These are phyloP conservation scores for Marmota flaviventris DNA, from an alignment of 2,113 vertebrate genomes.

Conservation along the genomic window DNA sequence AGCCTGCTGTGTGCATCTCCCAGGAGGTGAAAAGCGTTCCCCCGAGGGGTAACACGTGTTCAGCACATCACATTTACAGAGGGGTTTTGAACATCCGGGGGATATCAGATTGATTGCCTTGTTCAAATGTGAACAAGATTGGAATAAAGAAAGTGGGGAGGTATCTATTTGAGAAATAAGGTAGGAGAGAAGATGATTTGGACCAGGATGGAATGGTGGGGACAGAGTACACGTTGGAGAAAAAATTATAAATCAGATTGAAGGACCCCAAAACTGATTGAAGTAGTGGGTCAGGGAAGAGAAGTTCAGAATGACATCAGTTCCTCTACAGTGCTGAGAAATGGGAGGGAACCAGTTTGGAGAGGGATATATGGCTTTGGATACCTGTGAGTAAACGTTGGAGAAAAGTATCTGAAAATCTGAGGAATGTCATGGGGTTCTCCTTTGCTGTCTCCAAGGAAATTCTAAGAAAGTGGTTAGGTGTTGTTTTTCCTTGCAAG, in stretches of 20 bases:
- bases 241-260: background rate
- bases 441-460: background rate
- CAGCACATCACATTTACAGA: background rate
- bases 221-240: background rate
- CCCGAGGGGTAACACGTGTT: background rate
- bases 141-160: background rate
- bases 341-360: background rate
- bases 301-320: background rate
- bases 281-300: background rate
- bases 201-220: background rate
- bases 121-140: background rate
- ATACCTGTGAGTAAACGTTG: background rate
- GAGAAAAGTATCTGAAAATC: background rate
- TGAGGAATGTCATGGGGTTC: background rate
- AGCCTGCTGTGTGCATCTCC: background rate
- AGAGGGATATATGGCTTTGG: background rate
- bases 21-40: background rate
- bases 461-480: background rate
- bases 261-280: background rate
- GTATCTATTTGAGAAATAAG: background rate
- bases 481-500: background rate
- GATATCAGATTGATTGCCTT: background rate
- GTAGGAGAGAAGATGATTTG: background rate
- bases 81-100: background rate
- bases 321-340: background rate